Percentiles rank a stretch among this genome's conserved stretches.
phyloP scores from a whole-genome alignment of 2,888 invertebrate genomes.

The Lasioglossum vierecki region DNA sequence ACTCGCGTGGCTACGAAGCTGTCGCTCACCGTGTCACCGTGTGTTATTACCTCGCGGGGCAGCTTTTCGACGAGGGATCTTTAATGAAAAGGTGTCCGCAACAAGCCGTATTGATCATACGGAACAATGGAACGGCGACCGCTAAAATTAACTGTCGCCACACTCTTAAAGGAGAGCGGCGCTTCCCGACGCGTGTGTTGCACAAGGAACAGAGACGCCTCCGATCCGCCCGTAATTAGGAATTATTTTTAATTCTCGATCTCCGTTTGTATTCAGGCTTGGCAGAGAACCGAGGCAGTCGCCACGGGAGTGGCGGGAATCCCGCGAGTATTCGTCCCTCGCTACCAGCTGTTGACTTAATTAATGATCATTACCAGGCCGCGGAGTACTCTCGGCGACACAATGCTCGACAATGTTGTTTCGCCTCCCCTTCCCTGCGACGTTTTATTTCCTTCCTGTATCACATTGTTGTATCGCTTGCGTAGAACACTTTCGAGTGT shows the following conservation, averaged over 20 bases:
- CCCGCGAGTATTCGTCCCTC: conserved; percentile 18
- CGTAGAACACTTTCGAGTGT: not conserved
- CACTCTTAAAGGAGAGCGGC: conserved; percentile 54
- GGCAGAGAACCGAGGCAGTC: not conserved
- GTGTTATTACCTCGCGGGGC: conserved; percentile 8
- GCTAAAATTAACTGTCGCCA: conserved; percentile 65
- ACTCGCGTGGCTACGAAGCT: conserved; percentile 8
- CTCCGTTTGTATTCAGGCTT: not conserved
- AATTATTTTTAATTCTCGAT: conserved; percentile 44
- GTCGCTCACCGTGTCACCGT: not conserved
- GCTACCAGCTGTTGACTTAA: conserved; percentile 58
- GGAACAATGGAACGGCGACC: conserved; percentile 58
- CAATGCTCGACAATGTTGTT: conserved; percentile 21
- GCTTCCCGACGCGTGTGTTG: not conserved
- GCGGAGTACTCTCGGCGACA: conserved; percentile 18
- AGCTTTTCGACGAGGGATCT: conserved; percentile 46
- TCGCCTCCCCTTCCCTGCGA: not conserved
- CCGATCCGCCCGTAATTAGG: conserved; percentile 2
- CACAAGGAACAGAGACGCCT: not conserved
- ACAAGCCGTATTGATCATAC: conserved; percentile 59
- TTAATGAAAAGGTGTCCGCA: conserved; percentile 47
- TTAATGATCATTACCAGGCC: conserved; percentile 49
- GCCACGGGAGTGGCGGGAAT: conserved; percentile 23
- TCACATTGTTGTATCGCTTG: not conserved
- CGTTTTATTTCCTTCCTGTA: not conserved